Evolutionary conservation across 2,888 invertebrate species (phyloP), one percentile per base, ranked within the genome.

Genomic region (Halictus ligatus): DNA sequence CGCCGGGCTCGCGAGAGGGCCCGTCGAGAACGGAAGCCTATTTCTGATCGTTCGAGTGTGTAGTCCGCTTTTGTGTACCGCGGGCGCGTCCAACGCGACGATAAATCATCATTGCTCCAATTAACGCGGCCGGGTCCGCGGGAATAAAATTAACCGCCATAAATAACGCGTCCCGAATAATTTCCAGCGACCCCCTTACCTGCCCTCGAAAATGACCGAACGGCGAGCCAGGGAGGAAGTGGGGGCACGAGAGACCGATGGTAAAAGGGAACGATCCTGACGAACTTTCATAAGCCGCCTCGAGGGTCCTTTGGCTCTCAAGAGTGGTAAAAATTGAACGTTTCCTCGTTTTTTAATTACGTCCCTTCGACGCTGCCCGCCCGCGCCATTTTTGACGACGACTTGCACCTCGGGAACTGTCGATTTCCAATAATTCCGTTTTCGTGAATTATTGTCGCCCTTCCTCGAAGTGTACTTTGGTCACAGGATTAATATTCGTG

Each of bases 41-140:
- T 84, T 85, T 86, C 80, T 85, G 88, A 90, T 90, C 80, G 77
- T 58, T 69, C 79, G 76, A 74, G 85, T 79, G 71, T 15, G 54
- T 75, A 18, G 18, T 18, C 50, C 75, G 83, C 80, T 84, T 81
- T 73, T 75, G 78, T 74, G 67, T 21, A 35, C 21, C n/a, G 50
- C 64, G 54, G 50, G 74, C 84, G 25, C 48, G 0, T 21, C 73
- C 58, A 71, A 60, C 35, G 64, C 79, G 64, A 73, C 81, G 71
- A 89, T 88, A 82, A 88, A 86, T 86, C 88, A 85, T 81, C 82
- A 84, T 81, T 82, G 86, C 82, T 88, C 84, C 77, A 86, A 89
- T 89, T 89, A 88, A 83, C 81, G 73, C 67, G 21, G 46, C 40
- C 72, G 73, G 58, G 13, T 73, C 64, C 78, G 46, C 48, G 48